A percentile compares a stretch with the other conserved stretches of the same genome.
Evolutionary conservation across 1,140 invertebrate genomes (phyloP).

Genomic region (Papilio aristodemus): DNA sequence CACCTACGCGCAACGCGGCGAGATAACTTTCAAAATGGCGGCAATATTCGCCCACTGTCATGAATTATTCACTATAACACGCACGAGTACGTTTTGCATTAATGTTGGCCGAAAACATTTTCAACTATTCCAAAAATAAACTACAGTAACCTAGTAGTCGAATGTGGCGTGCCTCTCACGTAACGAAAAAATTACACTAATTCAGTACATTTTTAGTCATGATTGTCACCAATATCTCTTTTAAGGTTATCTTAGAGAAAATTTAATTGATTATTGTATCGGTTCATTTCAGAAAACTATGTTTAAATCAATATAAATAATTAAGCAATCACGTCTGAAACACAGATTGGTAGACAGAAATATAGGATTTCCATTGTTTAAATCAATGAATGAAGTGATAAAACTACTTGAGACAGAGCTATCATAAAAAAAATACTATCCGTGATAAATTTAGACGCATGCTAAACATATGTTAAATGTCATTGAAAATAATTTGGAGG

Average conservation of each 20-base stretch:
- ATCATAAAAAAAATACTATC: neutral
- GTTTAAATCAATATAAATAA: neutral
- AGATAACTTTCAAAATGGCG: conserved; percentile 66
- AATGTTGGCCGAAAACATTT: neutral
- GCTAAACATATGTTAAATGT: conserved; percentile 5
- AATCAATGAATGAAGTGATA: neutral
- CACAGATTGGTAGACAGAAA: too few species aligned
- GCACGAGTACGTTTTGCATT: neutral
- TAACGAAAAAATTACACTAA: too few species aligned
- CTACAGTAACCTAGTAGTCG: conserved; percentile 4
- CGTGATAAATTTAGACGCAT: conserved; percentile 2
- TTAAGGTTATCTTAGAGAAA: neutral
- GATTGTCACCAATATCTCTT: too few species aligned
- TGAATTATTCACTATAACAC: conserved; percentile 44
- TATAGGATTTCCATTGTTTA: neutral
- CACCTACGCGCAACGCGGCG: conserved; percentile 55
- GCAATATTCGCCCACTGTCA: conserved; percentile 60
- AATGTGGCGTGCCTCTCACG: too few species aligned
- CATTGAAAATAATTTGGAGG: conserved; percentile 19
- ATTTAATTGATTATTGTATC: neutral
- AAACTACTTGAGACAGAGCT: neutral
- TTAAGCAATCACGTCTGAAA: neutral
- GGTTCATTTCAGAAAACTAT: neutral
- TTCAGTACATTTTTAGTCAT: too few species aligned
- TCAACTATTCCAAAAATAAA: neutral